Evolutionary conservation across 2,797 vertebrate genomes (phyloP).

Genomic region (Gymnoscopelus braueri): DNA sequence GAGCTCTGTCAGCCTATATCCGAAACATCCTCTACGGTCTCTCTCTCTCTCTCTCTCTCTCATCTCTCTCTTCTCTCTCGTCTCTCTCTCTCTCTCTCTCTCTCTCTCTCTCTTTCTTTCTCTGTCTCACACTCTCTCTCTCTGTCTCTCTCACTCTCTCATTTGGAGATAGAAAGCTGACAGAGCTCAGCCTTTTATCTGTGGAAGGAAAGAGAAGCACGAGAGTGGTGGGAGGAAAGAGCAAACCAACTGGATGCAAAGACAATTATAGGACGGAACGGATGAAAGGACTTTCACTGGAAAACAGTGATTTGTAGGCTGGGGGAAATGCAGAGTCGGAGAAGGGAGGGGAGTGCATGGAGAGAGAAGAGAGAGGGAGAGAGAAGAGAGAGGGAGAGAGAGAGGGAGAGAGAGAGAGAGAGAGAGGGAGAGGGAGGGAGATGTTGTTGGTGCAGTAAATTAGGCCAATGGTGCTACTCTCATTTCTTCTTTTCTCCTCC

Average conservation of each 20-base stretch:
- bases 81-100: too few species aligned
- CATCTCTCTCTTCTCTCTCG: too few species aligned
- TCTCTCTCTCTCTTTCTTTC: too few species aligned
- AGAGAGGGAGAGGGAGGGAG: too few species aligned
- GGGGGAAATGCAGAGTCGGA: constrained; percentile 35
- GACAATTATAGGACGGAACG: constrained; percentile 14
- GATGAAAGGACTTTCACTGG: constrained; percentile 21
- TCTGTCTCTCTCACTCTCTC: too few species aligned
- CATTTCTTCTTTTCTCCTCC: constrained; percentile 8
- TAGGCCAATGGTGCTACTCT: constrained; percentile 65
- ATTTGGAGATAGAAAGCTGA: constrained; percentile 3
- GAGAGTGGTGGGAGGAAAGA: constrained; percentile 1
- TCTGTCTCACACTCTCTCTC: too few species aligned
- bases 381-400: constrained; percentile 38
- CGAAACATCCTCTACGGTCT: too few species aligned
- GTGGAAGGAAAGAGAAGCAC: not conserved
- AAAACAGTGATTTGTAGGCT: constrained; percentile 26
- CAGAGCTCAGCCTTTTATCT: constrained; percentile 39
- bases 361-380: constrained; percentile 37
- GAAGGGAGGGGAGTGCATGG: constrained; percentile 29
- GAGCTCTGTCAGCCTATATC: too few species aligned
- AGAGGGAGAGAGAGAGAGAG: constrained; percentile 51
- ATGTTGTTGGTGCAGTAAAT: constrained; percentile 51
- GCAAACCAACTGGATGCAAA: constrained; percentile 22
- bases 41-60: too few species aligned